Percentiles rank a stretch among this genome's conserved stretches.
Conservation (phyloP, 2,113 vertebrate species). For the Coptodon bakossiorum region DNA sequence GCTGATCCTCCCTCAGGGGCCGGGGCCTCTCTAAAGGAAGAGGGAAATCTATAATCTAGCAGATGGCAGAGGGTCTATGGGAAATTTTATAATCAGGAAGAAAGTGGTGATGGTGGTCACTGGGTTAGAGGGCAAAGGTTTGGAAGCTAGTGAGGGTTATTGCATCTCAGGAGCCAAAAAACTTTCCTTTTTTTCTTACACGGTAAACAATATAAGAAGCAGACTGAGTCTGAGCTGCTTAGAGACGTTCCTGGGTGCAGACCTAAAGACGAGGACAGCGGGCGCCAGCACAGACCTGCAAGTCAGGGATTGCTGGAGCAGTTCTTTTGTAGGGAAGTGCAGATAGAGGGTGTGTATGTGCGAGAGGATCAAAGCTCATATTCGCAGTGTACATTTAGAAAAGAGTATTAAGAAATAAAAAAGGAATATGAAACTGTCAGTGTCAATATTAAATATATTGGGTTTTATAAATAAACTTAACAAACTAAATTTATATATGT, state of each 20-base stretch:
- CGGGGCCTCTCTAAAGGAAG: slow-evolving; percentile 55
- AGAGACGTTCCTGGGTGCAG: slow-evolving; percentile 12
- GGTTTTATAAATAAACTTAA: neutral
- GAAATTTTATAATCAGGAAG: slow-evolving; percentile 64
- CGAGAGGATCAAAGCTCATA: slow-evolving; percentile 20
- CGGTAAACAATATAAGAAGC: neutral
- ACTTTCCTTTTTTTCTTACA: neutral
- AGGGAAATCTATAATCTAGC: slow-evolving; percentile 74
- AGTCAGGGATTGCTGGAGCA: slow-evolving; percentile 33
- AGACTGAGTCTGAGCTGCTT: slow-evolving; percentile 16
- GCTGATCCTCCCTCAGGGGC: slow-evolving; percentile 68
- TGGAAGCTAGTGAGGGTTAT: neutral
- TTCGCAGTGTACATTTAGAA: neutral
- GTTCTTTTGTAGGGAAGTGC: slow-evolving; percentile 8
- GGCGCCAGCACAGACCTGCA: slow-evolving; percentile 24
- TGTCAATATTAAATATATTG: neutral
- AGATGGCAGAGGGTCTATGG: slow-evolving; percentile 73
- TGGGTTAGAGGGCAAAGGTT: neutral
- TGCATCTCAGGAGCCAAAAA: neutral
- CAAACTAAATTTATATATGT: neutral
- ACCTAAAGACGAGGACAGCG: slow-evolving; percentile 12
- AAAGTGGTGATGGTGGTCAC: slow-evolving; percentile 32
- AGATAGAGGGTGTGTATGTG: slow-evolving; percentile 26
- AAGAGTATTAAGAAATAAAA: neutral
- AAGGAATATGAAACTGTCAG: neutral